A percentile compares a stretch with the other conserved stretches of the same genome.
Evolutionary conservation across 1,140 invertebrate genomes (phyloP).

Genomic region (Microplitis mediator): DNA sequence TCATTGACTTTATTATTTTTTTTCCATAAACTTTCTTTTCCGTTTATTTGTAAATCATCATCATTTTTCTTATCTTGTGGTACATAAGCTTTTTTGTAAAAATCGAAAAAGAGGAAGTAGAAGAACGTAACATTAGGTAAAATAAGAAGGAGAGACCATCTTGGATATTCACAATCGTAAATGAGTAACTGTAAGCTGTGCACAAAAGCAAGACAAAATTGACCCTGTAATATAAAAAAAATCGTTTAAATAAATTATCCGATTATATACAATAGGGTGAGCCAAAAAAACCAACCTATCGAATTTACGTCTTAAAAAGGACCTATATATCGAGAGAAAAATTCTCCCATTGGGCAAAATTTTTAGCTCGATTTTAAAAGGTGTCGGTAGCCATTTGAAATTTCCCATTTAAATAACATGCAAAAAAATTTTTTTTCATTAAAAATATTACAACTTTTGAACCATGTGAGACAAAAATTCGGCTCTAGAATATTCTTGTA

Average conservation of each 20-base stretch:
- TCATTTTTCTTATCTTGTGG: conserved; percentile 13
- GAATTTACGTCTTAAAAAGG: too few relatives aligned
- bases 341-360: too few relatives aligned
- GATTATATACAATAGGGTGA: too few relatives aligned
- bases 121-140: conserved; percentile 83
- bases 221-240: conserved; percentile 66
- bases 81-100: conserved; percentile 77
- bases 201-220: conserved; percentile 78
- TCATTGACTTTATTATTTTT: conserved; percentile 24
- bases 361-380: too few relatives aligned
- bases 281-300: too few relatives aligned
- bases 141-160: conserved; percentile 73
- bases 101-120: conserved; percentile 80
- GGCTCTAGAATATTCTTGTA: too few relatives aligned
- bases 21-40: conserved; percentile 20
- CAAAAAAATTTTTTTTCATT: too few relatives aligned
- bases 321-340: too few relatives aligned
- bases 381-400: too few relatives aligned
- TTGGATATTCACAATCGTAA: conserved; percentile 85
- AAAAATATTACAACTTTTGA: too few relatives aligned
- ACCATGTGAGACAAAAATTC: too few relatives aligned
- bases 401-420: too few relatives aligned
- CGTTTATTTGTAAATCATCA: conserved; percentile 14
- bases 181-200: conserved; percentile 82
- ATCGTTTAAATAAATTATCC: not conserved